Evolutionary conservation across 2,113 vertebrate species (phyloP).

Genomic region (Arothron firmamentum): DNA sequence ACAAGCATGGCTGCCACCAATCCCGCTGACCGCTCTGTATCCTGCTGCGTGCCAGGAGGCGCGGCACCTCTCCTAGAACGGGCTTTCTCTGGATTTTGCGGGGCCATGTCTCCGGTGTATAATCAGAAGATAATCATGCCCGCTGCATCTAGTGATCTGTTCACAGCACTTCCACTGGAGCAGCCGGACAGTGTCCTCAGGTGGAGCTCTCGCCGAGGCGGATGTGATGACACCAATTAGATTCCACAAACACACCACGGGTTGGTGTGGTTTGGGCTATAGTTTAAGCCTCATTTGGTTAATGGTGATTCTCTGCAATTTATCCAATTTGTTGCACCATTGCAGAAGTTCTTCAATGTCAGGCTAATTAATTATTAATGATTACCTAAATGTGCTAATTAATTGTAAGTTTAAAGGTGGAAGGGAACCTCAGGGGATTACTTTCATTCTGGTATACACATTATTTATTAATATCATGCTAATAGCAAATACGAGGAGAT

Average conservation of each 20-base stretch:
- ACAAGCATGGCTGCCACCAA: conserved; percentile 31
- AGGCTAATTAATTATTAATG: conserved; percentile 61
- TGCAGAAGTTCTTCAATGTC: conserved; percentile 54
- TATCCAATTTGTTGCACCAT: conserved; percentile 38
- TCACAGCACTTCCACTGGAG: conserved; percentile 46
- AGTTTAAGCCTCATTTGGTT: conserved; percentile 20
- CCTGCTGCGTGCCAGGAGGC: conserved; percentile 54
- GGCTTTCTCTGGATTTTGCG: conserved; percentile 45
- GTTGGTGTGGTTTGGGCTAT: conserved; percentile 17
- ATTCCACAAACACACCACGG: conserved; percentile 46
- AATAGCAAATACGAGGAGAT: conserved; percentile 44
- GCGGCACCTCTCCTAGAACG: conserved; percentile 48
- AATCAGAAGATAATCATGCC: conserved; percentile 58
- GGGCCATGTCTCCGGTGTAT: conserved; percentile 42
- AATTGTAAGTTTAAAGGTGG: conserved; percentile 58
- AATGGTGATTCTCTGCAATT: conserved; percentile 13
- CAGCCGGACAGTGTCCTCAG: conserved; percentile 48
- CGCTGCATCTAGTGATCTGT: conserved; percentile 55
- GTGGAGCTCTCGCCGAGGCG: conserved; percentile 44
- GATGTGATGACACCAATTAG: conserved; percentile 54
- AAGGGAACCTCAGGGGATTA: conserved; percentile 43
- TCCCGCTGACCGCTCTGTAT: conserved; percentile 52
- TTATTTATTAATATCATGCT: conserved; percentile 54
- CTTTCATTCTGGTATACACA: conserved; percentile 52
- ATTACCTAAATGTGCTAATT: conserved; percentile 59